Conservation (phyloP, 2,888 invertebrate genomes). For the Allolobophora icterica region DNA sequence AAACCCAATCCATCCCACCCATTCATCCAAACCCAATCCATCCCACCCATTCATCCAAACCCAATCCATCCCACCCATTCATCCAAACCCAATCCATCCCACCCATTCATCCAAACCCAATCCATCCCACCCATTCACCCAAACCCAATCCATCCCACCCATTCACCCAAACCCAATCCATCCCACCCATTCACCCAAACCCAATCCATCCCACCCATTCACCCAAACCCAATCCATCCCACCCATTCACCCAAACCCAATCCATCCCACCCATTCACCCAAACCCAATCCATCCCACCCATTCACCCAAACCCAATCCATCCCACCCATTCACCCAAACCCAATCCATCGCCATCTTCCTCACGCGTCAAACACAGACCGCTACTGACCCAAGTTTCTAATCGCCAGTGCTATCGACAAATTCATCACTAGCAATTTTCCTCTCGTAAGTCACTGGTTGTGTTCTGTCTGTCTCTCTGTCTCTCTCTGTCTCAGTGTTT, state of each 20-base stretch:
- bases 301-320: neutral
- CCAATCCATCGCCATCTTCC: neutral
- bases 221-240: no score
- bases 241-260: neutral
- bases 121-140: no score
- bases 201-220: neutral
- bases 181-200: neutral
- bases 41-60: no score
- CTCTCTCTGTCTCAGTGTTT: neutral
- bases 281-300: no score
- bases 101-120: no score
- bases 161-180: neutral
- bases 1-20: no score
- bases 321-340: neutral
- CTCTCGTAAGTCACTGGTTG: neutral
- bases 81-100: no score
- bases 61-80: no score
- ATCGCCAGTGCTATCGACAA: constrained; percentile 8
- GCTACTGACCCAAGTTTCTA: neutral
- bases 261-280: neutral
- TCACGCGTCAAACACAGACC: neutral
- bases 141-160: neutral
- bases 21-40: no score
- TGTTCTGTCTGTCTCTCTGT: neutral
- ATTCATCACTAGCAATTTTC: constrained; percentile 2